Base-by-base conservation (phyloP, 2,113 vertebrate genomes). In the Pteronura brasiliensis region DNA sequence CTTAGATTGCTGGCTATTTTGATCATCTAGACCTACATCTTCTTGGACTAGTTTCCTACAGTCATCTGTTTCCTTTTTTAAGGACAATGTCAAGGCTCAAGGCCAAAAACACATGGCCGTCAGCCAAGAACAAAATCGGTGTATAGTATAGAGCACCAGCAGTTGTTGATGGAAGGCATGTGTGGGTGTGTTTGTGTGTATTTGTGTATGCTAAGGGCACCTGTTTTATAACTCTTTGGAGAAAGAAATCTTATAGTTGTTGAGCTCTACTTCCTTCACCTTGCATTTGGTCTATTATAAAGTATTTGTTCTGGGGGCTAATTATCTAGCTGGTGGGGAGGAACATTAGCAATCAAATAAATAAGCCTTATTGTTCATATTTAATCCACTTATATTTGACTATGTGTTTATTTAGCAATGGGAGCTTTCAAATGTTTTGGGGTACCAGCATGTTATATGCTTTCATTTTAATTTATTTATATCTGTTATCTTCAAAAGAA, bases 31-130 rank as follows among this genome's bases (percentile, higher is more conserved):
- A 79, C 61, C 69, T 80, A 67, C 74, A 90, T 96, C 87, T 96
- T 95, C 95, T 97, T 97, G 87, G 95, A 63, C 84, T 90, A 49
- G 8, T 96, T 98, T 92, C 93, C 93, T 87, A 89, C 13, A 94
- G 81, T 97, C 85, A 95, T 96, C 96, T 97, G 91, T 94, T 97
- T 96, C 88, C 93, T 94, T 92, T 97, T 95, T 84, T 83, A 96
- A 96, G 96, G 86, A 74, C 86, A 91, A 80, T 82, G 82, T 92
- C 57, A 96, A 96, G 90, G 92, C 87, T 80, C 55, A 95, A 90
- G 55, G 96, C 94, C 94, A 96, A 83, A 96, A 97, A 92, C 84
- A 86, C 29, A 52, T 83, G 92, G 84, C 92, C 14, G 25, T n/a
- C 34, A 39, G 67, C 95, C 95, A 96, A 93, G 83, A 90, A 67